Percentiles rank a stretch among this genome's conserved stretches.
Evolutionary conservation across 1,140 invertebrate species (phyloP).

Genomic region (Sipha flava): DNA sequence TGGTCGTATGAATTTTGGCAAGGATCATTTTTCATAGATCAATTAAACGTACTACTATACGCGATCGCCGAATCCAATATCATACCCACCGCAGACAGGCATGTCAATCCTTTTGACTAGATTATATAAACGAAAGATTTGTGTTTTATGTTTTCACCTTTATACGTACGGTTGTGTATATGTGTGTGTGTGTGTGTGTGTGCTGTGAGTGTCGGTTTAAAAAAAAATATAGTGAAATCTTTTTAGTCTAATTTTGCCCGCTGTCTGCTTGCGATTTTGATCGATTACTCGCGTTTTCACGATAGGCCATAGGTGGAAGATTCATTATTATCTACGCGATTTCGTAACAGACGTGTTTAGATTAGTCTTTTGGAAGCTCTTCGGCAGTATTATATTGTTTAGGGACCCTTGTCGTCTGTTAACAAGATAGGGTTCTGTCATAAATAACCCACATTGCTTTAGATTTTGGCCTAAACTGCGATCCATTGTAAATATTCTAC

Average conservation of each 20-base stretch:
- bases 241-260: background rate
- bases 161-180: too few species aligned
- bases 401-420: background rate
- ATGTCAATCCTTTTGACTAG: background rate
- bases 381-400: background rate
- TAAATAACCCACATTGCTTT: background rate
- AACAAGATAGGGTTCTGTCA: slow-evolving; percentile 9
- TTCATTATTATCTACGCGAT: background rate
- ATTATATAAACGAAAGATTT: background rate
- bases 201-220: background rate
- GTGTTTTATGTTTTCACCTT: too few species aligned
- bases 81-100: background rate
- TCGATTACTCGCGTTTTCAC: background rate
- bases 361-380: background rate
- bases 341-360: background rate
- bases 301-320: background rate
- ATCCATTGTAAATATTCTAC: background rate
- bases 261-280: background rate
- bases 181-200: background rate
- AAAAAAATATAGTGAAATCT: background rate
- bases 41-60: background rate
- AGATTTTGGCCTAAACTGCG: background rate
- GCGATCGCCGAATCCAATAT: background rate
- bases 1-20: background rate
- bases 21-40: background rate